Conservation (phyloP, 2,797 vertebrate genomes). For the Cirrhinus molitorella region DNA sequence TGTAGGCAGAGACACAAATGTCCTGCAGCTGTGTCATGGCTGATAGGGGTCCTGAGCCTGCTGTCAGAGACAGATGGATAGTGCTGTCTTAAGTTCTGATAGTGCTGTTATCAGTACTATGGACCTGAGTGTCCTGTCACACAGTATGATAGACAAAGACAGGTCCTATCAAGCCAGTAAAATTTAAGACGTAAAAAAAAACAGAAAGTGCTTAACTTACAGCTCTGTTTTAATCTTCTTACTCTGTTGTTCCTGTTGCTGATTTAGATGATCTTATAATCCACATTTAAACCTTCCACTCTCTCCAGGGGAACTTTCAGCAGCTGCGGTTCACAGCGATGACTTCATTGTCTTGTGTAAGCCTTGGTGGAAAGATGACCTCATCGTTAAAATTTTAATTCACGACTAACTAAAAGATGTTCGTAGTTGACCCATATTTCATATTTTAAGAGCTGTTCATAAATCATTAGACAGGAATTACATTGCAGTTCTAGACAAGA, state of each 20-base stretch:
- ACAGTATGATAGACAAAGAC: conserved; percentile 33
- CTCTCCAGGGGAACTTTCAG: conserved; percentile 14
- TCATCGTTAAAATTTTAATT: conserved; percentile 29
- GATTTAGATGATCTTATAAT: conserved; percentile 9
- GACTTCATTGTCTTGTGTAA: conserved; percentile 33
- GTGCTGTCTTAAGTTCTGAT: conserved; percentile 37
- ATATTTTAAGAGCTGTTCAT: neutral
- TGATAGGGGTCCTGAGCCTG: conserved; percentile 32
- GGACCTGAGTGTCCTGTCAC: conserved; percentile 10
- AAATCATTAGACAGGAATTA: conserved; percentile 19
- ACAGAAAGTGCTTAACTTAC: neutral
- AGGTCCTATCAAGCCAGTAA: neutral
- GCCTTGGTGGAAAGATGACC: conserved; percentile 18
- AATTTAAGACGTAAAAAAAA: neutral
- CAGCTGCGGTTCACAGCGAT: conserved; percentile 10
- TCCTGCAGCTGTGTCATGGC: conserved; percentile 24
- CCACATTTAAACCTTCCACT: neutral
- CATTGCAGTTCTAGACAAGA: neutral
- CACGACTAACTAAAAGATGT: conserved; percentile 16
- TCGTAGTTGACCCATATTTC: neutral
- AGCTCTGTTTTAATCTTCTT: neutral
- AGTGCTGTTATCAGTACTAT: conserved; percentile 30
- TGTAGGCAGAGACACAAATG: conserved; percentile 30
- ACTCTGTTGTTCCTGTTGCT: conserved; percentile 4
- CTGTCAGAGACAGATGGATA: conserved; percentile 48